Conservation (phyloP, 2,888 invertebrate species). For the Caenorhabditis sp. region DNA sequence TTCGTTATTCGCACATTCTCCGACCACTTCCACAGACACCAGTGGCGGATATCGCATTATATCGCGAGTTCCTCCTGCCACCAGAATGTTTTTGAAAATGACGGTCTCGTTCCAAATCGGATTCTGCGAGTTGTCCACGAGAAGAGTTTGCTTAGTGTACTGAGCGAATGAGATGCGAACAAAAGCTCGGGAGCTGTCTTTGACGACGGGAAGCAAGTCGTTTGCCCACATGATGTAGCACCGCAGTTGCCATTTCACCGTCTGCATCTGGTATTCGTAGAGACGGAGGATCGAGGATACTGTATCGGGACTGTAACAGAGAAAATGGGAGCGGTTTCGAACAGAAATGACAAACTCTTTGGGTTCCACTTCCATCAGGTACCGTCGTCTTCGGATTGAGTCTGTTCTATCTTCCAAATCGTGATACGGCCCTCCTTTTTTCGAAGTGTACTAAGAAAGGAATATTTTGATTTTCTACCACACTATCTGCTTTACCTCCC, state of each 20-base stretch:
- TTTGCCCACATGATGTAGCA: slow-evolving; percentile 71
- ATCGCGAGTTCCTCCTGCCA: slow-evolving; percentile 63
- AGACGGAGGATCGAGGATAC: slow-evolving; percentile 50
- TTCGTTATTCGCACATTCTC: slow-evolving; percentile 67
- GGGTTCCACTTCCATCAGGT: slow-evolving; percentile 64
- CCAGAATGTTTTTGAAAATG: slow-evolving; percentile 64
- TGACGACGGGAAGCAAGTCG: slow-evolving; percentile 66
- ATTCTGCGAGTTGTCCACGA: slow-evolving; percentile 72
- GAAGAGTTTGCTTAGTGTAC: slow-evolving; percentile 65
- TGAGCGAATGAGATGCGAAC: slow-evolving; percentile 72
- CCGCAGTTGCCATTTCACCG: slow-evolving; percentile 62
- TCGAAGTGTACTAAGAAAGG: slow-evolving; percentile 61
- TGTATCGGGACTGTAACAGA: slow-evolving; percentile 8
- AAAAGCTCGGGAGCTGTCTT: slow-evolving; percentile 67
- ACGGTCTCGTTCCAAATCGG: slow-evolving; percentile 77
- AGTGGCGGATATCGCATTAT: slow-evolving; percentile 69
- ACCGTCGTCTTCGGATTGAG: slow-evolving; percentile 61
- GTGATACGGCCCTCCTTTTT: slow-evolving; percentile 65
- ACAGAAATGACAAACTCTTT: slow-evolving; percentile 12
- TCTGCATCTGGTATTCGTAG: slow-evolving; percentile 70
- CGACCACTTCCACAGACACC: slow-evolving; percentile 72
- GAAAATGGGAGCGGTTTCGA: not conserved
- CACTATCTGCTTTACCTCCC: slow-evolving; percentile 44
- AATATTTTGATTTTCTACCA: not conserved
- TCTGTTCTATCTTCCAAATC: slow-evolving; percentile 53